Evolutionary conservation across 2,888 invertebrate genomes (phyloP), one percentile per base, ranked within the genome.

Genomic region (Tiliacea citrago): DNA sequence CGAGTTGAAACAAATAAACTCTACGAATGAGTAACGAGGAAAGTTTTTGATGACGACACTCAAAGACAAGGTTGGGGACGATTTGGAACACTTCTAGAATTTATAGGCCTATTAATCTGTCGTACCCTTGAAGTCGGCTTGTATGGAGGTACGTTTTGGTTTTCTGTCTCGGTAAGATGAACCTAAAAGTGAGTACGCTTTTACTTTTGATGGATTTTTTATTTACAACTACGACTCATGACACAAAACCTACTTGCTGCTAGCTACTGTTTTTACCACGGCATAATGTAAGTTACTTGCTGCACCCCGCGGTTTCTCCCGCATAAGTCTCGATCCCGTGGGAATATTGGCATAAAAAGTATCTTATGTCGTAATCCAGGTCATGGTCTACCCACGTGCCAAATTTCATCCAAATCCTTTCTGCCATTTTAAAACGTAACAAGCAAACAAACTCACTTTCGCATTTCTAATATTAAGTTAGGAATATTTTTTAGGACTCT

Each of bases 1-100:
- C 74, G 77, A 82, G 74, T 71, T 79, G 90, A 88, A 89, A 91
- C 89, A 91, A 92, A 91, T 91, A 90, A 91, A 91, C 86, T 90
- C 82, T 76, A 66, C 71, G 85, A 86, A 87, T 87, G 87, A 87
- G 86, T 85, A 88, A 90, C 87, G 88, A 86, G 81, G 70, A 68
- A 90, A 90, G 84, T 90, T 90, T 73, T 68, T 82, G 84, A 86
- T 85, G 88, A 83, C 79, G 82, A 84, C 82, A 73, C 86, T 86
- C 62, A 68, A 75, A 74, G 82, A 80, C 74, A 75, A 79, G 73
- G 77, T 71, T 82, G 73, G 74, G 68, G 85, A 83, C 86, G 82
- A 85, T 85, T 88, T 86, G 68, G 70, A 73, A 75, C 81, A 78
- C 77, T 65, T 77, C 77, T 75, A 73, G 70, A 77, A 87, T 87